A percentile compares a stretch with the other conserved stretches of the same genome.
These are phyloP conservation scores for Atethmia centrago DNA, from an alignment of 2,888 invertebrate genomes.

Conservation along the genomic window DNA sequence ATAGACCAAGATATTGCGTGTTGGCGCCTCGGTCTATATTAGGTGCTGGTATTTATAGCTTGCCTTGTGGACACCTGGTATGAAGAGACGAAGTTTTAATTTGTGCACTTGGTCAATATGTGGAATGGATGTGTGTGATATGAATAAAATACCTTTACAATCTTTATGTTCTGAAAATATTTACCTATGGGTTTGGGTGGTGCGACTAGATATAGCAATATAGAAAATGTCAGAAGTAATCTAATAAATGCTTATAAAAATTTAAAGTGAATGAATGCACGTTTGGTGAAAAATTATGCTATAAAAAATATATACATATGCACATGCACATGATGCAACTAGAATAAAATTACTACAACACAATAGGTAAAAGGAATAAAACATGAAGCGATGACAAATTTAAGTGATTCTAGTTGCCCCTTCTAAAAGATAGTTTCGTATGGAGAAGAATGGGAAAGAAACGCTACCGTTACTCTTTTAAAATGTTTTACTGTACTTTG, in stretches of 20 bases:
- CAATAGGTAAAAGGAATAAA: no score
- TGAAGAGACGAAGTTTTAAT: constrained; percentile 13
- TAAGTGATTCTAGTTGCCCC: no score
- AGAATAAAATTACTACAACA: no score
- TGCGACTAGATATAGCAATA: not conserved
- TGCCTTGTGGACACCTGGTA: constrained; percentile 5
- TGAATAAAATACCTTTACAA: not conserved
- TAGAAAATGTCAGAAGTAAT: not conserved
- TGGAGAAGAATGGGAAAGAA: no score
- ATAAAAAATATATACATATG: no score
- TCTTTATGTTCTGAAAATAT: not conserved
- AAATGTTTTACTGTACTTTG: no score
- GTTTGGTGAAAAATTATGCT: not conserved
- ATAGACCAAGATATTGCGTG: constrained; percentile 18
- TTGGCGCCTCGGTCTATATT: constrained; percentile 2
- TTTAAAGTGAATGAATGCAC: not conserved
- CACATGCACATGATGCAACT: no score
- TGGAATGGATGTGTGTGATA: not conserved
- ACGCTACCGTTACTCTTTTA: no score
- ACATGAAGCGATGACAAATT: no score
- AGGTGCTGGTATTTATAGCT: constrained; percentile 34
- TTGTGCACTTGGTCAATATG: not conserved
- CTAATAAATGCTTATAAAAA: not conserved
- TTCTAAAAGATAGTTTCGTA: no score
- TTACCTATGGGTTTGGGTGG: not conserved